These are phyloP conservation scores for Philotrypesis tridentata DNA, from an alignment of 1,140 invertebrate species.

Conservation along the genomic window DNA sequence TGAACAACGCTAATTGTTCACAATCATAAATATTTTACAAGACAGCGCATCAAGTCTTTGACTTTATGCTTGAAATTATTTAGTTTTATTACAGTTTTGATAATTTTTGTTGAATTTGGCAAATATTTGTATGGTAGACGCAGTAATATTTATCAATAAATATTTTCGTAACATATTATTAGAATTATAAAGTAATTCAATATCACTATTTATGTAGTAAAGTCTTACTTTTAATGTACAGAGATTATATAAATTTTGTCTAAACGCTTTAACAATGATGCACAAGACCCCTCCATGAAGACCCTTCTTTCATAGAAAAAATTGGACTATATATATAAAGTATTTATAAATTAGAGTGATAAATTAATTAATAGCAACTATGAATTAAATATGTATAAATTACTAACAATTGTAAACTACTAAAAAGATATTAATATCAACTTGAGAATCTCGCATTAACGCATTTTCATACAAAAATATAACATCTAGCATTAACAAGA, in stretches of 20 bases:
- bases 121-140: not conserved
- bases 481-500: slow-evolving; percentile 49
- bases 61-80: not conserved
- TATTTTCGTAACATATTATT: not conserved
- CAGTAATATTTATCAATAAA: not conserved
- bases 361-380: slow-evolving; percentile 35
- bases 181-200: not conserved
- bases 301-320: slow-evolving; percentile 9
- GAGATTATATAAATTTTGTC: not conserved
- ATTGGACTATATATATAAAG: not conserved
- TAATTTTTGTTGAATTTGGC: not conserved
- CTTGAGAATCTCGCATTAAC: not conserved
- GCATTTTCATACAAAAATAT: slow-evolving; percentile 53
- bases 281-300: no score
- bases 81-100: not conserved
- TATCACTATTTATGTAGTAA: slow-evolving; percentile 3
- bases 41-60: not conserved
- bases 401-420: slow-evolving; percentile 29
- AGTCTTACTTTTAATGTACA: not conserved
- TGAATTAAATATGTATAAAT: slow-evolving; percentile 31
- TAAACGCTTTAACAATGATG: slow-evolving; percentile 7
- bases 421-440: slow-evolving; percentile 4
- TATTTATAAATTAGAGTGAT: slow-evolving; percentile 26
- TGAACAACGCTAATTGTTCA: not conserved
- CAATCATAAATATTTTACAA: not conserved